Conservation (phyloP, 1,140 invertebrate species). For the Cyclargus thomasi region DNA sequence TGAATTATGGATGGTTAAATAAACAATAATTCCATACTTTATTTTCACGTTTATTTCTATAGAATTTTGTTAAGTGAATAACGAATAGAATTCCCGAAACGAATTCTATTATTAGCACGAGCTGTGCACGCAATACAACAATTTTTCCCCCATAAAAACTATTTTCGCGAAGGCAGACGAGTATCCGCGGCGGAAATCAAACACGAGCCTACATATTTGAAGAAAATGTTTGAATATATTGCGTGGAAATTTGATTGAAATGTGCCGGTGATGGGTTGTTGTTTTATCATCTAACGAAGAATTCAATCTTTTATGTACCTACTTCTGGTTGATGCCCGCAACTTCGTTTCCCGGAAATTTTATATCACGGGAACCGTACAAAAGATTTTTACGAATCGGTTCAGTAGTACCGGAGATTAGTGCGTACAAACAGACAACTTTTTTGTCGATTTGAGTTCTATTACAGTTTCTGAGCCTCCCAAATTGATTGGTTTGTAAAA, state of each 20-base stretch:
- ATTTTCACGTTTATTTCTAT: no score
- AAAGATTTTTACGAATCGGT: no score
- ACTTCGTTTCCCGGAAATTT: no score
- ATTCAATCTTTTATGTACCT: neutral
- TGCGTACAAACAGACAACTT: no score
- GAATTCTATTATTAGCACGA: neutral
- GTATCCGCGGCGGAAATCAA: conserved; percentile 47
- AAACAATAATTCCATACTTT: no score
- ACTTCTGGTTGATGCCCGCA: no score
- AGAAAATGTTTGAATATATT: conserved; percentile 38
- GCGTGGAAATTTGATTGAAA: neutral
- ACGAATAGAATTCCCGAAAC: neutral
- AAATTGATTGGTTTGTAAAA: no score
- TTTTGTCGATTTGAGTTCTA: no score
- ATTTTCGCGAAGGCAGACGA: conserved; percentile 21
- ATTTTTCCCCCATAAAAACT: conserved; percentile 38
- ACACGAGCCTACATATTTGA: conserved; percentile 40
- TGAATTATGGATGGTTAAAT: no score
- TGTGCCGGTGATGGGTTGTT: neutral
- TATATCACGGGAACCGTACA: no score
- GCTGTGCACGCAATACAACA: conserved; percentile 28
- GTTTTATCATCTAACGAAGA: neutral
- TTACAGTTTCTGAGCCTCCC: no score
- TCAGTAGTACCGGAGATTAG: no score
- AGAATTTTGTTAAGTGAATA: neutral